Conservation (phyloP, 2,888 invertebrate genomes). For the Tachystola acroxantha region DNA sequence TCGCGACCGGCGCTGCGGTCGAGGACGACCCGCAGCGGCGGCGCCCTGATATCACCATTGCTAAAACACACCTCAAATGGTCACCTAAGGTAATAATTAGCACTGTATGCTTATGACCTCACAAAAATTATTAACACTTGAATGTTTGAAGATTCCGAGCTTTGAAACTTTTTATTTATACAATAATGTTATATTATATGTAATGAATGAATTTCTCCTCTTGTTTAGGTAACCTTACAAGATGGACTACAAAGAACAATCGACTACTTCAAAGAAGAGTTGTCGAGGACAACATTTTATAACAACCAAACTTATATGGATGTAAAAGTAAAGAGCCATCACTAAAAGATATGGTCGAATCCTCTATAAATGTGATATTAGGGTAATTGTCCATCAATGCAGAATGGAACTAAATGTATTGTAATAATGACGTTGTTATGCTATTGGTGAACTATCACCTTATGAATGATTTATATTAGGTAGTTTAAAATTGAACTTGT, state of each 20-base stretch:
- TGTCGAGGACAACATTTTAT: constrained; percentile 74
- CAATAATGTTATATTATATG: no score
- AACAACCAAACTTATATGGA: constrained; percentile 72
- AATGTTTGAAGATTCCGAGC: no score
- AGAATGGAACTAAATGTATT: not conserved
- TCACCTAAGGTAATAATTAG: constrained; percentile 94
- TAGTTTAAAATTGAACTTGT: no score
- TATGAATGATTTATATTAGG: no score
- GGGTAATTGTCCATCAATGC: constrained; percentile 22
- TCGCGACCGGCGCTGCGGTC: constrained; percentile 90
- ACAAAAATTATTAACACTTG: no score
- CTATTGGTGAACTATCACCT: constrained; percentile 1
- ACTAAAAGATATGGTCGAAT: constrained; percentile 25
- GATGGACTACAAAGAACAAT: constrained; percentile 95
- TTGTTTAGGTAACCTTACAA: constrained; percentile 83
- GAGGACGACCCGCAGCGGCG: constrained; percentile 98
- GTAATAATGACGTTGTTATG: constrained; percentile 3
- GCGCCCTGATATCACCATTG: constrained; percentile 94
- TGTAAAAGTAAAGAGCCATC: constrained; percentile 47
- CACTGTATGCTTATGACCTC: no score
- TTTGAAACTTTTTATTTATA: no score
- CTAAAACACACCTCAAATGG: constrained; percentile 92
- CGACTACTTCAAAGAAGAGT: constrained; percentile 94
- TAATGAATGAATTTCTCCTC: no score
- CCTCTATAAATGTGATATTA: constrained; percentile 59